phyloP scores from a whole-genome alignment of 2,888 invertebrate species.

The Drosophila cracens region DNA sequence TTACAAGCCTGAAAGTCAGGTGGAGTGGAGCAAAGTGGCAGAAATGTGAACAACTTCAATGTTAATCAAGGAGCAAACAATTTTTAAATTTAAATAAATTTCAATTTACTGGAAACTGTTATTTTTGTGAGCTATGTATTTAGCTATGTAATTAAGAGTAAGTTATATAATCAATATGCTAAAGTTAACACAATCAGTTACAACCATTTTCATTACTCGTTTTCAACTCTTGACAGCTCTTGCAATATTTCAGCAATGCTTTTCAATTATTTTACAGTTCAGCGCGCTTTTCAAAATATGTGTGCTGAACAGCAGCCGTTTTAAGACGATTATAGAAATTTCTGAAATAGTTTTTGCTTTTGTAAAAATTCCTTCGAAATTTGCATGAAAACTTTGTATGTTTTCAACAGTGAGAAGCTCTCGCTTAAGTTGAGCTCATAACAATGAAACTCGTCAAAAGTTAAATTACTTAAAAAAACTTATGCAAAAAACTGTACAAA shows the following conservation, averaged over 20 bases:
- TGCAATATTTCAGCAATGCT: constrained; percentile 15
- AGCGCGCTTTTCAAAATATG: constrained; percentile 23
- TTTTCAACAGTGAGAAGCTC: constrained; percentile 25
- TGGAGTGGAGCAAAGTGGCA: not conserved
- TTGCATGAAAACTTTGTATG: constrained; percentile 51
- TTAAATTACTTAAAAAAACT: constrained; percentile 72
- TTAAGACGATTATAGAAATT: constrained; percentile 35
- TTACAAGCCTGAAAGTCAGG: not conserved
- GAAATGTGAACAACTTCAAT: constrained; percentile 2
- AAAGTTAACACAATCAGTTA: not conserved
- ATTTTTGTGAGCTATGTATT: no score
- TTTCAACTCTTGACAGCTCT: not conserved
- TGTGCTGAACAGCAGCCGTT: constrained; percentile 20
- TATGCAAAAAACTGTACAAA: constrained; percentile 39
- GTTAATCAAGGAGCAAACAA: no score
- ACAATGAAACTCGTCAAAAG: constrained; percentile 63
- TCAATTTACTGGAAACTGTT: not conserved
- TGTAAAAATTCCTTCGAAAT: constrained; percentile 24
- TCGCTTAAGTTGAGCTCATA: constrained; percentile 29
- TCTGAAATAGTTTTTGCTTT: not conserved
- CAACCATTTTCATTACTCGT: not conserved
- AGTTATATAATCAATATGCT: not conserved
- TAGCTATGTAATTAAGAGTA: not conserved
- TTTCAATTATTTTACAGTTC: constrained; percentile 39
- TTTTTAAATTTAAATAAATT: not conserved